A percentile compares a stretch with the other conserved stretches of the same genome.
Conservation (phyloP, 1,140 invertebrate species). For the Bradysia coprophila region DNA sequence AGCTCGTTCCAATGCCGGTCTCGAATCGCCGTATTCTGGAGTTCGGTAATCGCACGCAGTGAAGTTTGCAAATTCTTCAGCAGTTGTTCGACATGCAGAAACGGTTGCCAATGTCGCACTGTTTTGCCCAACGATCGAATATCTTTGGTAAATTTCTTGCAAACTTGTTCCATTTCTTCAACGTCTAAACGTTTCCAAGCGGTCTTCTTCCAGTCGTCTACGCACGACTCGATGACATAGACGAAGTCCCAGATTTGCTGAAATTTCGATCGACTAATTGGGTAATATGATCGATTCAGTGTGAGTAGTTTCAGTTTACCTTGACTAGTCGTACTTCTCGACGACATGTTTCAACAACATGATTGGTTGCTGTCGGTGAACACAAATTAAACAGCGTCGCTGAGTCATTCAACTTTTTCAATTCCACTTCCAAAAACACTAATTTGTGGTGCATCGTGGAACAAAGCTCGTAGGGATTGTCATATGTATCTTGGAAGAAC, state of each 20-base stretch:
- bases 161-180: slow-evolving; percentile 74
- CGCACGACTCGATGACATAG: slow-evolving; percentile 46
- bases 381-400: neutral
- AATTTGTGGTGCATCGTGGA: neutral
- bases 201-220: slow-evolving; percentile 70
- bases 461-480: neutral
- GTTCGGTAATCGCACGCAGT: slow-evolving; percentile 60
- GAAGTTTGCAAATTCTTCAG: slow-evolving; percentile 62
- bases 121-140: slow-evolving; percentile 65
- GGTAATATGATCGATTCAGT: neutral
- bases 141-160: slow-evolving; percentile 69
- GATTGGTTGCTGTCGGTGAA: neutral
- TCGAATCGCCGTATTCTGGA: slow-evolving; percentile 75
- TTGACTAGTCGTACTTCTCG: neutral
- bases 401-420: neutral
- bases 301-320: neutral
- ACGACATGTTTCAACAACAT: neutral
- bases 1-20: slow-evolving; percentile 76
- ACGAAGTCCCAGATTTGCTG: slow-evolving; percentile 71
- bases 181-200: slow-evolving; percentile 72
- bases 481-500: neutral
- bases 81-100: slow-evolving; percentile 37
- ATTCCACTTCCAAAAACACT: neutral
- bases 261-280: neutral
- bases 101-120: slow-evolving; percentile 55